Evolutionary conservation across 2,888 invertebrate species (phyloP), one percentile per base, ranked within the genome.

Genomic region (Arge pagana): DNA sequence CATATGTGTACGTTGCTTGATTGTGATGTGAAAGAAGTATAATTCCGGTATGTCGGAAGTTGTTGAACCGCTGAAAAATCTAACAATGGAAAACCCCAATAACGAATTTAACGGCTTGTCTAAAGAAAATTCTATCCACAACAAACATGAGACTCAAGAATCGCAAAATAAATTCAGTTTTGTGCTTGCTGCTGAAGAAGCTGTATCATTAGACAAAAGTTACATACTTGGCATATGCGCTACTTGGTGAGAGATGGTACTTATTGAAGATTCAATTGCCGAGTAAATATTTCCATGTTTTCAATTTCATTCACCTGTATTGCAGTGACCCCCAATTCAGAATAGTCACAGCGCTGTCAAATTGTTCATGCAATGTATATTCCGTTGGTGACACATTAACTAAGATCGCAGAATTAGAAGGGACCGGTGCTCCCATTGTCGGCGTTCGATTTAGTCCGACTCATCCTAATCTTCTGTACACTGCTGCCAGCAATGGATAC

Each of bases 211-310:
- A 0, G 78, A 81, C 23, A 80, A 82, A 53, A 80, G 81, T 3
- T 89, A 87, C 64, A 78, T 88, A 43, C 79, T 87, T 36, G 80
- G 81, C 50, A 66, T 88, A 56, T 78, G 80, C 59, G 82, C 81
- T 3, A 82, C 83, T 48, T 72, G 70, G 53, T 80, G 78, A 84
- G 75, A 55, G 60, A 58, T 31, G 33, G 11, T 10, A 30, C 43
- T 4, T 40, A 39, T 36, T 16, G n/a, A n/a, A n/a, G n/a, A 30
- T 23, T 43, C 7, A 5, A 42, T 16, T n/a, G 21, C 15, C 45
- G 28, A 48, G 26, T n/a, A 43, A 48, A 15, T n/a, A 39, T 3
- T 6, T 7, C 13, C 48, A 26, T 4, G 26, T 33, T n/a, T 15
- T 39, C 21, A 18, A 2, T n/a, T n/a, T n/a, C n/a, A n/a, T n/a